These are phyloP conservation scores for Entomobrya multifasciata DNA, from an alignment of 2,888 invertebrate species.

Conservation along the genomic window DNA sequence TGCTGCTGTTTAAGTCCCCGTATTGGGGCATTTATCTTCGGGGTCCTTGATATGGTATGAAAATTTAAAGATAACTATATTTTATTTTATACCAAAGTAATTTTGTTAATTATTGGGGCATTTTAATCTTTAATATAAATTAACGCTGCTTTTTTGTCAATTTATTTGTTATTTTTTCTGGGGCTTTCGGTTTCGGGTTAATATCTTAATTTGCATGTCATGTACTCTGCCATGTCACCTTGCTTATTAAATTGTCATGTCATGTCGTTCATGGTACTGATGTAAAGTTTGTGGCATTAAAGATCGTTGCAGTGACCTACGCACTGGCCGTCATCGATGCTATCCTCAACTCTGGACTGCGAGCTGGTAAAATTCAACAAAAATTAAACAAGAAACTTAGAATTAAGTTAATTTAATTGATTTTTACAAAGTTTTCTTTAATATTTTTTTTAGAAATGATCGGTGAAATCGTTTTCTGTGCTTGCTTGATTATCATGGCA, in stretches of 20 bases:
- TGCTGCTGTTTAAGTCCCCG: conserved; percentile 77
- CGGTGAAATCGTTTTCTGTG: conserved; percentile 68
- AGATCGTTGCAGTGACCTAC: conserved; percentile 49
- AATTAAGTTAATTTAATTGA: conserved; percentile 13
- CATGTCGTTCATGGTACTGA: conserved; percentile 31
- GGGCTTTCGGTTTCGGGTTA: not conserved
- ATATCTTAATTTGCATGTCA: not conserved
- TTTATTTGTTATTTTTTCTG: too few species aligned
- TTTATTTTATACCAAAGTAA: not conserved
- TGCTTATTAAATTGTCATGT: conserved; percentile 24
- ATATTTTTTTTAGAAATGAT: conserved; percentile 56
- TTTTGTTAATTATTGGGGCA: not conserved
- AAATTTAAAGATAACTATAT: not conserved
- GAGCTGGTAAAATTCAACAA: conserved; percentile 7
- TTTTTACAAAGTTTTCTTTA: not conserved
- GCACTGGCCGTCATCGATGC: conserved; percentile 13
- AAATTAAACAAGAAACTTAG: not conserved
- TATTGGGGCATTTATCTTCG: conserved; percentile 75
- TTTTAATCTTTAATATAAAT: not conserved
- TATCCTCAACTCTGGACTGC: conserved; percentile 34
- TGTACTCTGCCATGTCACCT: too few species aligned
- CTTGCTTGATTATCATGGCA: conserved; percentile 66
- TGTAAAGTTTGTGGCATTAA: conserved; percentile 64
- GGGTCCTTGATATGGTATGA: conserved; percentile 75
- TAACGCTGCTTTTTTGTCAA: too few species aligned